Evolutionary conservation across 2,888 invertebrate genomes (phyloP).

Genomic region (Drosophila sordidula): DNA sequence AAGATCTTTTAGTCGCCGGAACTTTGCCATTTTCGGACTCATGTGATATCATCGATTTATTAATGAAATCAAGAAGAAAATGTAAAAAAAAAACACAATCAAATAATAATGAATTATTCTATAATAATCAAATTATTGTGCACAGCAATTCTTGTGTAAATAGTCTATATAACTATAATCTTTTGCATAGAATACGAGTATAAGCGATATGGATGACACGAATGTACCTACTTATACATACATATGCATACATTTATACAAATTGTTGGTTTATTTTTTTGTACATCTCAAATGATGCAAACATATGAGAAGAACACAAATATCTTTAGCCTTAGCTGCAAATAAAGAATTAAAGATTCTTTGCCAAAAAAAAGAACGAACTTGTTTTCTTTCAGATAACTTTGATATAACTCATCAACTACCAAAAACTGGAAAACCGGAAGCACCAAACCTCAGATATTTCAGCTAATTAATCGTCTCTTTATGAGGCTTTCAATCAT

Average conservation of each 20-base stretch:
- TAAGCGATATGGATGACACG: constrained; percentile 59
- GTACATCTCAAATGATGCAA: constrained; percentile 52
- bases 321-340: constrained; percentile 82
- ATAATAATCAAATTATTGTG: constrained; percentile 61
- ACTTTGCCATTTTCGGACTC: constrained; percentile 83
- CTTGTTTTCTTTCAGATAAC: constrained; percentile 7
- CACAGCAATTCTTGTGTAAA: constrained; percentile 67
- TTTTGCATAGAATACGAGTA: constrained; percentile 68
- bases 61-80: constrained; percentile 68
- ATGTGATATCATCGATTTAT: constrained; percentile 84
- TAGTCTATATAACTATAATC: constrained; percentile 70
- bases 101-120: constrained; percentile 40
- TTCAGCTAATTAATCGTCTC: constrained; percentile 14
- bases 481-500: constrained; percentile 13
- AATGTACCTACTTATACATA: constrained; percentile 60
- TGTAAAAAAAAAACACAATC: constrained; percentile 51
- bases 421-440: neutral
- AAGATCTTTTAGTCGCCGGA: constrained; percentile 83
- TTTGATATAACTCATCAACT: neutral
- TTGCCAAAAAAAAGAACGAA: constrained; percentile 55
- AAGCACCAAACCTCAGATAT: neutral
- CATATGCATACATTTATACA: constrained; percentile 36
- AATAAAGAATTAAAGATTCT: constrained; percentile 85
- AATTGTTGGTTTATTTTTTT: constrained; percentile 46
- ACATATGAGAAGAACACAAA: constrained; percentile 70